These are phyloP conservation scores for Nicator chloris DNA, from an alignment of 2,113 vertebrate species.

Conservation along the genomic window DNA sequence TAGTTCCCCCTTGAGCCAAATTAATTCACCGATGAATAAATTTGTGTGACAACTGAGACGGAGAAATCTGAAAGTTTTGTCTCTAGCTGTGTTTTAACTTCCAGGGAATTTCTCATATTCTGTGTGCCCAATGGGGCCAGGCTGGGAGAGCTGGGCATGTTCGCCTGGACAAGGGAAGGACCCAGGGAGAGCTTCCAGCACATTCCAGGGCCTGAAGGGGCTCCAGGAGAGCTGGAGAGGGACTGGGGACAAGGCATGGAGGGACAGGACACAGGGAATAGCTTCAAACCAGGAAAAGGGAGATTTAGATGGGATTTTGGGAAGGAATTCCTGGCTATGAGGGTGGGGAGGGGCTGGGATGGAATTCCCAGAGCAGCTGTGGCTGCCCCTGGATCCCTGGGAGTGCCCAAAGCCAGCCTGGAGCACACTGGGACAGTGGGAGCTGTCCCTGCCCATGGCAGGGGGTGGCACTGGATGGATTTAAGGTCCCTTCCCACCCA, in stretches of 20 bases:
- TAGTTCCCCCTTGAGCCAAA: not conserved
- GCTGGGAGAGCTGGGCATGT: not conserved
- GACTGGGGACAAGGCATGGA: not conserved
- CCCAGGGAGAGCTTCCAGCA: not conserved
- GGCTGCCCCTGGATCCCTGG: not conserved
- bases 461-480: fast-evolving
- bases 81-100: not conserved
- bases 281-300: not conserved
- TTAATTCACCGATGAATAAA: not conserved
- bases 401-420: fast-evolving
- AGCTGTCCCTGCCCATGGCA: not conserved
- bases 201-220: not conserved
- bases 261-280: not conserved
- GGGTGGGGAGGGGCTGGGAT: not conserved
- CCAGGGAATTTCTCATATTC: not conserved
- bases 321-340: not conserved
- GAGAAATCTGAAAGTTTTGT: not conserved
- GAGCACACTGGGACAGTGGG: fast-evolving
- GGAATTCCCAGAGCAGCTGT: not conserved
- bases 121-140: fast-evolving
- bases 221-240: not conserved
- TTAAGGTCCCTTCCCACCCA: not conserved
- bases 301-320: not conserved
- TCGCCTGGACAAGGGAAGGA: not conserved
- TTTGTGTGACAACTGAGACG: not conserved